Conservation (phyloP, 2,113 vertebrate genomes). For the Cathartes aura region DNA sequence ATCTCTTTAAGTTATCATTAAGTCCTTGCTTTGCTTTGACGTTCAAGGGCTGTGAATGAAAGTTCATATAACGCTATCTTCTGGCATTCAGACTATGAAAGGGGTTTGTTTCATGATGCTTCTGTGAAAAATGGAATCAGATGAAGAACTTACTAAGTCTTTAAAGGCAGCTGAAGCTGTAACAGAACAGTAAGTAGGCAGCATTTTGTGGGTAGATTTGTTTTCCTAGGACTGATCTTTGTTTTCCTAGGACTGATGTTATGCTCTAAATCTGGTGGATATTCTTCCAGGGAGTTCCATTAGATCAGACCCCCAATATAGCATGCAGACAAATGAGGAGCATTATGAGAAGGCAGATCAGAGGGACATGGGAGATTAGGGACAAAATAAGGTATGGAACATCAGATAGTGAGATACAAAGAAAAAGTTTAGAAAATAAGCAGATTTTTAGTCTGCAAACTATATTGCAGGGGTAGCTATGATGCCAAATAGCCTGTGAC, state of each 20-base stretch:
- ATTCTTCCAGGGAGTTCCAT: not conserved
- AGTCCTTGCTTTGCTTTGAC: not conserved
- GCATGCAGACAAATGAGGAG: not conserved
- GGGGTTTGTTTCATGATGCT: not conserved
- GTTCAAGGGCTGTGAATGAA: not conserved
- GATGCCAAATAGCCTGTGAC: not conserved
- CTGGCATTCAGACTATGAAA: not conserved
- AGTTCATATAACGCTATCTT: not conserved
- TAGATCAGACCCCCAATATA: conserved; percentile 17
- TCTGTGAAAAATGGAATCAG: not conserved
- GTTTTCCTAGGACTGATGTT: not conserved
- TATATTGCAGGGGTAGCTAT: not conserved
- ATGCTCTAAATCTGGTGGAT: not conserved
- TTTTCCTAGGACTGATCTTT: not conserved
- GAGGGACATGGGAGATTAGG: not conserved
- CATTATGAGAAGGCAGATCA: not conserved
- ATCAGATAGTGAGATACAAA: not conserved
- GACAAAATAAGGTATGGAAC: not conserved
- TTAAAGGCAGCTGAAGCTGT: not conserved
- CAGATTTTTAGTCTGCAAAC: not conserved
- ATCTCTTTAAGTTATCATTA: not conserved
- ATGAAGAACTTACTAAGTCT: not conserved
- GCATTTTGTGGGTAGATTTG: not conserved
- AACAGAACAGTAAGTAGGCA: not conserved
- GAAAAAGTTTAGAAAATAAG: not conserved